Percentiles rank a stretch among this genome's conserved stretches.
Evolutionary conservation across 2,888 invertebrate species (phyloP).

Genomic region (Choristoneura rosaceana): DNA sequence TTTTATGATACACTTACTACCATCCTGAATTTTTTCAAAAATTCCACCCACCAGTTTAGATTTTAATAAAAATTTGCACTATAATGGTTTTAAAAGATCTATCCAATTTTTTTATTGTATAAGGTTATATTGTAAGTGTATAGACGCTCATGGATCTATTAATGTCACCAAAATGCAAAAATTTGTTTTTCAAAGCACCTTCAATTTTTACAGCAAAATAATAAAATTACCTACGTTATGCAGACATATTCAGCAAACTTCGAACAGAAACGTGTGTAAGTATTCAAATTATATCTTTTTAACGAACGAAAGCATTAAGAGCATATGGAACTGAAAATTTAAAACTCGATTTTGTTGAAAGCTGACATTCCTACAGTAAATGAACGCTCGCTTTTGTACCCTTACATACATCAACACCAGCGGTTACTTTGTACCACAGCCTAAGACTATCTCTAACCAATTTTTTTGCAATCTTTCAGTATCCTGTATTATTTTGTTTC

Average conservation of each 20-base stretch:
- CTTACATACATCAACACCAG: slow-evolving; percentile 35
- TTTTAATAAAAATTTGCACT: too few species aligned
- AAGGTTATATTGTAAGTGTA: too few species aligned
- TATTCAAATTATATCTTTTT: slow-evolving; percentile 45
- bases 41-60: too few species aligned
- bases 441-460: slow-evolving; percentile 1
- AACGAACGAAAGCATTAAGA: slow-evolving; percentile 54
- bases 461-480: slow-evolving; percentile 20
- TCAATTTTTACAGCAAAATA: not conserved
- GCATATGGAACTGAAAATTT: slow-evolving; percentile 54
- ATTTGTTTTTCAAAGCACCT: too few species aligned
- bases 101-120: too few species aligned
- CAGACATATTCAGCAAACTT: not conserved
- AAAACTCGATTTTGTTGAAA: slow-evolving; percentile 59
- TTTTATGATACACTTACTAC: too few species aligned
- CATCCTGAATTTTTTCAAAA: too few species aligned
- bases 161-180: too few species aligned
- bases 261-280: slow-evolving; percentile 1
- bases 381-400: slow-evolving; percentile 50
- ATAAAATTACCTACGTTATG: not conserved
- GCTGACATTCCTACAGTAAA: slow-evolving; percentile 54
- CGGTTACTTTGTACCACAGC: slow-evolving; percentile 46
- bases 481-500: not conserved
- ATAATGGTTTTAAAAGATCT: too few species aligned
- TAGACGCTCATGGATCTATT: too few species aligned